Base-by-base conservation (phyloP, 2,797 vertebrate genomes). In the Urocyon cinereoargenteus region DNA sequence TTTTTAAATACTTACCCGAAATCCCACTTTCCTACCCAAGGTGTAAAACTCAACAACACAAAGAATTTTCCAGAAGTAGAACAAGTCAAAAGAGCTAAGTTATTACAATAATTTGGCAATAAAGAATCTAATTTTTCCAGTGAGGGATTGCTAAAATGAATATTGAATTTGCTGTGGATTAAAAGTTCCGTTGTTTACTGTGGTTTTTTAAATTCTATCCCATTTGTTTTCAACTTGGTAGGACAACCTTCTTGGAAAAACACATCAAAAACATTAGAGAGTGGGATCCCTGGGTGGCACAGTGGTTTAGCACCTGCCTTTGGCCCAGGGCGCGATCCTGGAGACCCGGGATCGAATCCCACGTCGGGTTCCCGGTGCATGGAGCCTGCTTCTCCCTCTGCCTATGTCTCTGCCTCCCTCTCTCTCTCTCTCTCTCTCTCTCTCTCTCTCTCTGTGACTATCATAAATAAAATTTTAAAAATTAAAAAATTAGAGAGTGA, bases 101-200 rank as follows among this genome's bases (percentile, higher is more conserved):
- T 91, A 84, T 83, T 72, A 85, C 5, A 14, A 64, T 57, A 66
- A 92, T 78, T 79, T 94, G 64, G 36, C 91, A 85, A 88, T 64
- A 61, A 94, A 28, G 24, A 22, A 59, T 86, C 64, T 86, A 55
- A 72, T 45, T 85, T 73, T 84, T 81, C 57, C 92, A 79, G 55
- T 84, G 55, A 94, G 62, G 14, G 57, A n/a, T 40, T 85, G 72
- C 36, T 92, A 53, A 72, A 81, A 73, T 85, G 36, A 66, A 66
- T 75, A 85, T 45, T 89, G 24, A 24, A 40, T 85, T 89, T 73
- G 28, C 21, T 89, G 36, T 62, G 36, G 15, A 5, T 87, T 61
- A 86, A 79, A 81, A 90, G 16, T 94, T 82, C 77, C 24, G 26
- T 24, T 70, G 57, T 95, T 73, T 57, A 73, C 73, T 66, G 13